A percentile compares a stretch with the other conserved stretches of the same genome.
These are phyloP conservation scores for Dermochelys coriacea DNA, from an alignment of 2,797 vertebrate genomes.

Conservation along the genomic window DNA sequence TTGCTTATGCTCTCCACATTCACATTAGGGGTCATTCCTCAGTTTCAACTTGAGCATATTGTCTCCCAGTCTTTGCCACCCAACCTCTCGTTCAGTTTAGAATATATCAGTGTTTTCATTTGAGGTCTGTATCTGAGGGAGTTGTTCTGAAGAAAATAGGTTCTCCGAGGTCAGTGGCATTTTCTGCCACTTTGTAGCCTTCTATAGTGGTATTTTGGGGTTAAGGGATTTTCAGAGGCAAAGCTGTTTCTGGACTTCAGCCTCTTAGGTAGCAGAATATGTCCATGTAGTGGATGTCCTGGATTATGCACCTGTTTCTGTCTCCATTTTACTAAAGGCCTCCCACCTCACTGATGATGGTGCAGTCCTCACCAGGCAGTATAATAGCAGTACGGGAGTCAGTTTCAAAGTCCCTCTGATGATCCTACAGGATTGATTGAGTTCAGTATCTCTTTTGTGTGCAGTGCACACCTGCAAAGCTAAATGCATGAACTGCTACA, in stretches of 20 bases:
- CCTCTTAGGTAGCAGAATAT: background rate
- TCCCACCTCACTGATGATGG: background rate
- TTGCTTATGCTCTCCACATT: too few species aligned
- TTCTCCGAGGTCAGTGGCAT: background rate
- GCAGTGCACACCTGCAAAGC: background rate
- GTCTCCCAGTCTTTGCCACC: background rate
- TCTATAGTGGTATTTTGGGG: background rate
- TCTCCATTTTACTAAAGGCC: background rate
- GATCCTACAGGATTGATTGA: background rate
- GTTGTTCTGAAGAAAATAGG: background rate
- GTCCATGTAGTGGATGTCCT: background rate
- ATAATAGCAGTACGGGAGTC: background rate
- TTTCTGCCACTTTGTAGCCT: background rate
- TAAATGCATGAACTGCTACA: accelerated
- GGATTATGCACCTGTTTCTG: background rate
- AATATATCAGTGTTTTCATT: background rate
- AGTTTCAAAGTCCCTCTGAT: background rate
- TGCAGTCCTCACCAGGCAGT: background rate
- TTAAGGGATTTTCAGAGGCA: background rate
- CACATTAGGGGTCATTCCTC: too few species aligned
- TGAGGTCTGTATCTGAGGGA: background rate
- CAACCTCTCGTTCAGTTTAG: background rate
- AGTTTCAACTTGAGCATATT: background rate
- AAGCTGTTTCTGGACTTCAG: background rate
- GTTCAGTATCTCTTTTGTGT: background rate